Evolutionary conservation across 2,888 invertebrate genomes (phyloP).

Genomic region (Lacanobia oleracea): DNA sequence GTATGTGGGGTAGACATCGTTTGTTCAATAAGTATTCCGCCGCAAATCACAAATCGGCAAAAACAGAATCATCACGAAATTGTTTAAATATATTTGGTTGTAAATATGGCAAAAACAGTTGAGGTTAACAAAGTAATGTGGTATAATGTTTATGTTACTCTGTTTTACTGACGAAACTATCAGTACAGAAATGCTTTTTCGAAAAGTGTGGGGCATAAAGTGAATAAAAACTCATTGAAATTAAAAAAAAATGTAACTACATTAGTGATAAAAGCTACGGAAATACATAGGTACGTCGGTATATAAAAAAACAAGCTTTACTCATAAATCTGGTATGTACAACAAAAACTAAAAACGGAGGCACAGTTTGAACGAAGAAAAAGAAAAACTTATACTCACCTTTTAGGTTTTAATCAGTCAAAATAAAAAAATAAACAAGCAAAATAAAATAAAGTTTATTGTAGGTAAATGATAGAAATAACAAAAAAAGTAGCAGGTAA

Average conservation of each 20-base stretch:
- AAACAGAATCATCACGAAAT: neutral
- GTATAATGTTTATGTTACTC: neutral
- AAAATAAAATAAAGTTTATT: slow-evolving; percentile 54
- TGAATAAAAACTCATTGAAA: neutral
- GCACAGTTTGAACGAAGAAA: neutral
- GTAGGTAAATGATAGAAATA: slow-evolving; percentile 32
- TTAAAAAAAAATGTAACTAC: too few relatives aligned
- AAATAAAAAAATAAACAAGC: slow-evolving; percentile 52
- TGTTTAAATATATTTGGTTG: too few relatives aligned
- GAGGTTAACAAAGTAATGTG: neutral
- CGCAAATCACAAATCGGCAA: neutral
- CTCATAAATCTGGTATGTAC: neutral
- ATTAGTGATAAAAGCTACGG: neutral
- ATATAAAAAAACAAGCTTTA: neutral
- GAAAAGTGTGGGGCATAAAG: neutral
- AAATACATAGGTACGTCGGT: neutral
- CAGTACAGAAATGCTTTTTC: too few relatives aligned
- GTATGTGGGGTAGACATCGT: neutral
- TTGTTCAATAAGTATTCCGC: neutral
- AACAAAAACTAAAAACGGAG: neutral
- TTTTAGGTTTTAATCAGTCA: neutral
- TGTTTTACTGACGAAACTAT: neutral
- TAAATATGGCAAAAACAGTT: neutral
- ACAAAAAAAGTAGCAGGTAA: neutral
- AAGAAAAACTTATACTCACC: slow-evolving; percentile 35